A percentile compares a stretch with the other conserved stretches of the same genome.
Conservation (phyloP, 30 jellyfish, hydroid and myxozoan genomes). For the Turritopsis rubra region DNA sequence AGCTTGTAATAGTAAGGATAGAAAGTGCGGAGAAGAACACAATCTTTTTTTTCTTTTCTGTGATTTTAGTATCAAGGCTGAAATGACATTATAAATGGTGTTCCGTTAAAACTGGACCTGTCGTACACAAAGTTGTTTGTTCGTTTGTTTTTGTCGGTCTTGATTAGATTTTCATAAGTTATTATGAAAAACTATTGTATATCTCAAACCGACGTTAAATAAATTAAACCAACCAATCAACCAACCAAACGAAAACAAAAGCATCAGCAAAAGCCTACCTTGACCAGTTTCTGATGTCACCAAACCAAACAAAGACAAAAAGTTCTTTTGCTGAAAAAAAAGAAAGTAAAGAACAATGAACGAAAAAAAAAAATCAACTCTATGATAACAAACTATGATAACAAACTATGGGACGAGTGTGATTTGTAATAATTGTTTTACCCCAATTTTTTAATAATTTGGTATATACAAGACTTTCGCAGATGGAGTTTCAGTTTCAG, state of each 20-base stretch:
- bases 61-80: background rate
- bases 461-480: too few relatives aligned
- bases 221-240: background rate
- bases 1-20: conserved; percentile 1
- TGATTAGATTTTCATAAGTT: too few relatives aligned
- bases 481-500: background rate
- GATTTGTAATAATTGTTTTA: too few relatives aligned
- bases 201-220: background rate
- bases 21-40: conserved; percentile 6
- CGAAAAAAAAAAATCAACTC: background rate
- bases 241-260: background rate
- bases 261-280: background rate
- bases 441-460: too few relatives aligned
- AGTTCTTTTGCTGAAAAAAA: background rate
- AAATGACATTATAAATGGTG: background rate
- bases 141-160: too few relatives aligned
- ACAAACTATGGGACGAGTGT: too few relatives aligned
- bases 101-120: too few relatives aligned
- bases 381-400: too few relatives aligned
- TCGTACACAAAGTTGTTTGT: too few relatives aligned
- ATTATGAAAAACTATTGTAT: too few relatives aligned
- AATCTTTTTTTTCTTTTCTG: background rate
- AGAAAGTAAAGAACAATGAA: too few relatives aligned
- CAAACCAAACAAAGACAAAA: conserved; percentile 4
- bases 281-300: background rate